Evolutionary conservation across 2,113 vertebrate species (phyloP), one percentile per base, ranked within the genome.

Genomic region (Vidua macroura): DNA sequence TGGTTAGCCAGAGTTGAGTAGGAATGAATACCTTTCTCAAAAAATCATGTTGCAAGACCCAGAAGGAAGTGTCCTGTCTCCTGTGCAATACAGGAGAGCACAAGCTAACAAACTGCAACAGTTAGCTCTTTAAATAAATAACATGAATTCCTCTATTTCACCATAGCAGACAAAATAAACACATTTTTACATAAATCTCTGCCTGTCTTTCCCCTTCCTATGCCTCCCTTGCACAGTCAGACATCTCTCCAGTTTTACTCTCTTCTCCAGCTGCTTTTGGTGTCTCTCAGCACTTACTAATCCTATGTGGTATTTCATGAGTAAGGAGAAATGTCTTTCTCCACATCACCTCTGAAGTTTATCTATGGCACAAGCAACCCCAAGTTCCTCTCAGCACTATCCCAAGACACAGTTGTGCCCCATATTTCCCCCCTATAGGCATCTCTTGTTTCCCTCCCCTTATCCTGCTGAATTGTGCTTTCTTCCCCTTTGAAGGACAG

Each of bases 361-460:
- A n/a, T 83, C 53, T 79, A 1, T 49, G 39, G 41, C 39, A 46
- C n/a, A 69, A 28, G 37, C 62, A 83, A 48, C 7, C 15, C 41
- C 4, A 15, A 46, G 31, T 56, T 88, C 27, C 37, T 46, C 46
- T 83, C 7, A 3, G 31, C 17, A 53, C 10, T 76, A 23, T 58
- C 41, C 10, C 43, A 35, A n/a, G 20, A 53, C 31, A 67, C 16
- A 24, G 7, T 27, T 86, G 7, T 46, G 46, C 46, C 37, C 20
- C 18, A 0, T 13, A 23, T 35, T 67, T 27, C 3, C 3, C 21
- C 27, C 6, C 17, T 12, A 3, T 6, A 10, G 33, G 28, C 2
- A 0, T 79, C 43, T 67, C 53, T 41, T 31, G 12, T 1, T 72
- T 91, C 76, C 41, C 7, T 79, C 9, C 8, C 7, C 21, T 4